Base-by-base conservation (phyloP, 64 coral and sea anemone species). In the Montipora cactus region DNA sequence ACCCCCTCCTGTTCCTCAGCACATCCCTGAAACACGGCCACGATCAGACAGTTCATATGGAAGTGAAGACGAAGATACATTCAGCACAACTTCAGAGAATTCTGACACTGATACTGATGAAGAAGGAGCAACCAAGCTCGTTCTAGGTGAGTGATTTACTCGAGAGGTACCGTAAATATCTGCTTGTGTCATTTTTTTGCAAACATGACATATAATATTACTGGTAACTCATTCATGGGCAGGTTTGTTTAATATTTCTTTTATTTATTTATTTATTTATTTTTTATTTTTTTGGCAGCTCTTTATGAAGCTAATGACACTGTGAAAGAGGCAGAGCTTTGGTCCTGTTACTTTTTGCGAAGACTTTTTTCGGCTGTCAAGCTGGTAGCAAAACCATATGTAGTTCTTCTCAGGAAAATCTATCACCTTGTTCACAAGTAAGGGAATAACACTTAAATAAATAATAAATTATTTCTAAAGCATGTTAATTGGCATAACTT, bases 341-440 rank as follows among this genome's bases (percentile, higher is more conserved):
- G 95, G 95, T 97, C 95, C 8, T 97, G 95, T 73, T 97, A 89
- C 59, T 92, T 97, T 3, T 91, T 97, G 22, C 90, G 89, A 59
- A 88, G 81, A 85, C 25, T 92, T 45, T 93, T 67, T 22, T 91
- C 88, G 92, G 64, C 95, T 22, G 49, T 97, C 18, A 88, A 92
- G 75, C 74, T 97, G 13, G 93, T 93, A 15, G 79, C 95, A 44
- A 94, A 95, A 58, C 95, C 95, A n/a, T 94, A 70, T 84, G 89
- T 97, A 10, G 66, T 97, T 47, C 89, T 93, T 19, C 46, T 95
- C 23, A 92, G 62, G 61, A 93, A 95, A 58, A 91, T 92, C 6
- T 95, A 92, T 9, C 57, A 89, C 8, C 61, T 92, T 25, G 95
- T 77, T 4, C 69, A 97, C 19, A 55, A 87, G 95, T 97, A 94